Percentiles rank a stretch among this genome's conserved stretches.
Evolutionary conservation across 1,140 invertebrate genomes (phyloP).

Genomic region (Holotrichia oblita): DNA sequence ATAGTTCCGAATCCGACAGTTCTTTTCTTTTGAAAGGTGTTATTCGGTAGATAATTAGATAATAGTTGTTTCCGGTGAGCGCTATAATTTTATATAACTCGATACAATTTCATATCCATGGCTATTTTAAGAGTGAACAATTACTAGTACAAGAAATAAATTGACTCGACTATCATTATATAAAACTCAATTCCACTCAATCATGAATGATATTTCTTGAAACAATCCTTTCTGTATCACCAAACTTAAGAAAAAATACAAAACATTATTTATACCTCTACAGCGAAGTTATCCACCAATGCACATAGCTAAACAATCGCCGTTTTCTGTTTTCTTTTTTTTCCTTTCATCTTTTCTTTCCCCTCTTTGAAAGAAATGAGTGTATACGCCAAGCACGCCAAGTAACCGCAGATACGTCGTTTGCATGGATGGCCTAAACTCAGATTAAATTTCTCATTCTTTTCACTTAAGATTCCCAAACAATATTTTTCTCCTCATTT

Average conservation of each 20-base stretch:
- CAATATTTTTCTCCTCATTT: constrained; percentile 27
- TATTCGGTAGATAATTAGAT: no score
- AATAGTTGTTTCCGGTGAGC: no score
- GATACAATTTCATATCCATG: no score
- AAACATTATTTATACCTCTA: constrained; percentile 6
- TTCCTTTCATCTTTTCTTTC: background rate
- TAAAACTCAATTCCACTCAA: background rate
- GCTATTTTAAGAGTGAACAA: no score
- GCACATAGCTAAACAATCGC: background rate
- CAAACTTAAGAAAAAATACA: background rate
- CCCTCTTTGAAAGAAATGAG: background rate
- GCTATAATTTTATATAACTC: no score
- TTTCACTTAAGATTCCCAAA: constrained; percentile 27
- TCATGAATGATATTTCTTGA: background rate
- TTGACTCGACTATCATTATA: no score
- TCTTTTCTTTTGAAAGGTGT: no score
- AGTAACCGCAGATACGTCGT: background rate
- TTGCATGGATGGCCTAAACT: constrained; percentile 8
- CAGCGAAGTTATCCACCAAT: constrained; percentile 12
- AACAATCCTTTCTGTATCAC: background rate
- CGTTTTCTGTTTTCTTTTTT: background rate
- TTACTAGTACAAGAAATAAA: no score
- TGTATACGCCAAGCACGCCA: background rate
- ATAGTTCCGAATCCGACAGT: no score
- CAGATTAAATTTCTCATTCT: constrained; percentile 30